Evolutionary conservation across 2,888 invertebrate genomes (phyloP), one percentile per base, ranked within the genome.

Genomic region (Nematopogon swammerdamellus): DNA sequence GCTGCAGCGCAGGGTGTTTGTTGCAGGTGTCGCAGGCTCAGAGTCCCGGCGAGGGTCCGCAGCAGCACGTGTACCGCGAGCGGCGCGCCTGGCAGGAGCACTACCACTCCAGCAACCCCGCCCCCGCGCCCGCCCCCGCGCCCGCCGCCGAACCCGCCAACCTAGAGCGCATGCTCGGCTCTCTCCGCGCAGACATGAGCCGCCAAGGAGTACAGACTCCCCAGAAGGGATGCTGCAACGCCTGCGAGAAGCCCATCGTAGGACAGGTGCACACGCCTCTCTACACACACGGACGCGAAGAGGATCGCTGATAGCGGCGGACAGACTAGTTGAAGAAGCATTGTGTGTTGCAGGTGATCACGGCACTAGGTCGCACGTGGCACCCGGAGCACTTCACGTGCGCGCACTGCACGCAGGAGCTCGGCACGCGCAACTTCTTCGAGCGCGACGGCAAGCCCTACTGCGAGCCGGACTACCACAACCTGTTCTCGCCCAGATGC

Each of bases 381-480:
- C 98, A 99, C 73, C 97, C 97, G 46, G 98, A 98, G 80, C 98
- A 98, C 76, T 99, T 99, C 79, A 93, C 91, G 53, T 99, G 99
- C 82, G 92, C 92, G 57, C 96, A 97, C 67, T 99, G 99, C 85
- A 92, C 90, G 64, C 93, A 95, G 67, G 96, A 97, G 71, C 79
- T 99, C 64, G 98, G 97, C 53, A 97, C 97, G 50, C 86, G 95
- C 68, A 98, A 97, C 81, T 99, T 98, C 87, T 99, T 97, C 75
- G 98, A 99, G 76, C 85, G 97, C 56, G 97, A 97, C 60, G 95
- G 95, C 50, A 87, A 89, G 65, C 97, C 98, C 0, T 99, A 97
- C 79, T 99, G 99, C 82, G 99, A 99, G 73, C 87, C 92, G 6
- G 98, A 99, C 76, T 99, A 99, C 74, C 98, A 99, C 80, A 95